These are phyloP conservation scores for Neogobius melanostomus DNA, from an alignment of 2,113 vertebrate species.

Conservation along the genomic window DNA sequence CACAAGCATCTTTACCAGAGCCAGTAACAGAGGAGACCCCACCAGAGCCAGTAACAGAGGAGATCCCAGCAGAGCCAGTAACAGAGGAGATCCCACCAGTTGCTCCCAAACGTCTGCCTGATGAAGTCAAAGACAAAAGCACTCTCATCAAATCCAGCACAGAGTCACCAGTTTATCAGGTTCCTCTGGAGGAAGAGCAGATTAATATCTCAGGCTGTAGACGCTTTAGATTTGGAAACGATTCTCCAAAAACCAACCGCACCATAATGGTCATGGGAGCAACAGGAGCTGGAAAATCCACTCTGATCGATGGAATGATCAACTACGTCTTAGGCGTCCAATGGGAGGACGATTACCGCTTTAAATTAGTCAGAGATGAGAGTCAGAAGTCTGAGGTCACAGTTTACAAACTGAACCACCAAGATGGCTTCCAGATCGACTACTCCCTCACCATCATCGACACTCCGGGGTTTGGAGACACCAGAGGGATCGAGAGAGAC, in stretches of 20 bases:
- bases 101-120: too few species aligned
- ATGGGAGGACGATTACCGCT: constrained; percentile 44
- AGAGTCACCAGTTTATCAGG: too few species aligned
- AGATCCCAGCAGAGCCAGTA: too few species aligned
- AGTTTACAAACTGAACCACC: constrained; percentile 14
- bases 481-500: constrained; percentile 47
- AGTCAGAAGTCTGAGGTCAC: constrained; percentile 45
- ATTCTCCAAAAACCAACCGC: background rate
- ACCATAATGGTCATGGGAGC: constrained; percentile 52
- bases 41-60: too few species aligned
- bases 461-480: constrained; percentile 68
- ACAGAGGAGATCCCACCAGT: too few species aligned
- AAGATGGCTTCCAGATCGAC: constrained; percentile 28
- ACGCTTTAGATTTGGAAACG: constrained; percentile 13
- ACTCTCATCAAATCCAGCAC: too few species aligned
- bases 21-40: too few species aligned
- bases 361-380: constrained; percentile 40
- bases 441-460: constrained; percentile 66
- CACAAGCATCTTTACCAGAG: too few species aligned
- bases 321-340: constrained; percentile 55
- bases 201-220: constrained; percentile 23
- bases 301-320: too few species aligned
- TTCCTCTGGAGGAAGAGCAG: background rate
- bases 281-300: too few species aligned
- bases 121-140: too few species aligned